phyloP scores from a whole-genome alignment of 2,888 invertebrate species.

The Poecilus cupreus region DNA sequence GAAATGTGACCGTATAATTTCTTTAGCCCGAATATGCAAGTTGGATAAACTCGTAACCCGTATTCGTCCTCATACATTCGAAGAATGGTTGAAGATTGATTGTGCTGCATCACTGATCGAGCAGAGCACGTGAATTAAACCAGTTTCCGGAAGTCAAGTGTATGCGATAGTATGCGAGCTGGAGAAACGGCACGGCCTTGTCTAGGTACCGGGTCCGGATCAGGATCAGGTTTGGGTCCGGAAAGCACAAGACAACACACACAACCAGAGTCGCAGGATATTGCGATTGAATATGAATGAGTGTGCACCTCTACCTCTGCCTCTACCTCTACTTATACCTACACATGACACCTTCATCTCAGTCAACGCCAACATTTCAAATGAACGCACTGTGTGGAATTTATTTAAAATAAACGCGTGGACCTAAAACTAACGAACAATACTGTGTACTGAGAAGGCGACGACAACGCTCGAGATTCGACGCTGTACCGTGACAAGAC shows the following conservation, averaged over 20 bases:
- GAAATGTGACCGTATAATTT: conserved; percentile 5
- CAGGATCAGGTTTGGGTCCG: background rate
- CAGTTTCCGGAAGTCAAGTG: conserved; percentile 11
- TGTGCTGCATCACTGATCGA: background rate
- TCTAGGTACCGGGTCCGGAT: background rate
- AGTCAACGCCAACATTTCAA: background rate
- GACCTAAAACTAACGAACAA: no score
- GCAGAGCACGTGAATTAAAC: conserved; percentile 21
- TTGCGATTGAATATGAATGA: conserved; percentile 70
- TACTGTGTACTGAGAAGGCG: background rate
- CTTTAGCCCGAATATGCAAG: conserved; percentile 4
- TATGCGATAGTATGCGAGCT: no score
- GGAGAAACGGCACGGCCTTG: background rate
- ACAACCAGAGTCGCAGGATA: conserved; percentile 64
- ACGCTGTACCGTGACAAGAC: no score
- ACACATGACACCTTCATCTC: no score
- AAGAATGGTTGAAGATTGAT: no score
- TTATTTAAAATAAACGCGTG: conserved; percentile 29
- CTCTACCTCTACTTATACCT: no score
- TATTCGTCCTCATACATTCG: background rate
- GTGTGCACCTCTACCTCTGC: conserved; percentile 58
- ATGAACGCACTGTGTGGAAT: background rate
- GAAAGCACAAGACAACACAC: conserved; percentile 42
- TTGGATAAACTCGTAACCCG: background rate
- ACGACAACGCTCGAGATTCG: no score